phyloP scores from a whole-genome alignment of 2,797 vertebrate genomes.

The Crocidura indochinensis region DNA sequence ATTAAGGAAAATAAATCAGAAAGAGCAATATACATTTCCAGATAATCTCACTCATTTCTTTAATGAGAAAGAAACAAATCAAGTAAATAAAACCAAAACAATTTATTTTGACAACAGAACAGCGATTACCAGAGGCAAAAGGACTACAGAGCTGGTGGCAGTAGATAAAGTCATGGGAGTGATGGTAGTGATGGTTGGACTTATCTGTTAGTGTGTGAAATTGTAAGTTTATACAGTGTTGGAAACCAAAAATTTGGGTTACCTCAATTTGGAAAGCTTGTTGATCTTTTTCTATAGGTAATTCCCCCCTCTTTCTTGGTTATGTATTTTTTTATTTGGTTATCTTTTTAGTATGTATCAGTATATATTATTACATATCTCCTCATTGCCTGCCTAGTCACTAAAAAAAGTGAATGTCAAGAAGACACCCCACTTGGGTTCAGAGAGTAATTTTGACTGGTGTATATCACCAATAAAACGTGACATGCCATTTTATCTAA shows the following conservation, averaged over 20 bases:
- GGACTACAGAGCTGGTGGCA: too few relatives aligned
- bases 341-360: slow-evolving; percentile 5
- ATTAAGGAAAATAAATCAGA: background rate
- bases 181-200: background rate
- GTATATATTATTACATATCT: background rate
- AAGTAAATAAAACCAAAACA: too few relatives aligned
- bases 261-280: background rate
- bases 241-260: background rate
- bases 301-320: background rate
- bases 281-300: background rate
- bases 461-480: background rate
- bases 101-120: too few relatives aligned
- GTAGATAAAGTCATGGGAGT: too few relatives aligned
- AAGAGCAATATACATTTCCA: background rate
- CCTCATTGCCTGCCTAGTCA: background rate
- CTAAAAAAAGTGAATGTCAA: background rate
- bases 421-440: background rate
- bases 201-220: background rate
- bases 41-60: too few relatives aligned
- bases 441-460: background rate
- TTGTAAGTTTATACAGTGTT: background rate
- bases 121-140: too few relatives aligned
- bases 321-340: slow-evolving; percentile 9
- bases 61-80: too few relatives aligned
- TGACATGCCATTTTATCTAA: slow-evolving; percentile 44